phyloP scores from a whole-genome alignment of 2,113 vertebrate genomes.

The Oophaga pumilio region DNA sequence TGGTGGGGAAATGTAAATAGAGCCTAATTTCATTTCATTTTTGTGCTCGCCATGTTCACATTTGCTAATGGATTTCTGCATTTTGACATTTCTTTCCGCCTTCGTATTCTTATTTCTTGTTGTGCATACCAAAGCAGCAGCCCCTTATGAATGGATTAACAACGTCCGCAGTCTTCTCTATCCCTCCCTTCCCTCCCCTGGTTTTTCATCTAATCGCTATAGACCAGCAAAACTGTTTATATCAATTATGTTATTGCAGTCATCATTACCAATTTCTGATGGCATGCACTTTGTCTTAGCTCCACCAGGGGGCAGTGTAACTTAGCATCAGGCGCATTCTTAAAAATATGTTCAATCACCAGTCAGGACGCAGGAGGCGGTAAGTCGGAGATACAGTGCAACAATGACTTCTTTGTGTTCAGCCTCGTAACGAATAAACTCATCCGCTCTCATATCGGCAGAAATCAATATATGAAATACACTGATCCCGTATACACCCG shows the following conservation, averaged over 20 bases:
- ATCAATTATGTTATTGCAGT: slow-evolving; percentile 11
- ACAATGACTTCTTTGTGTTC: slow-evolving; percentile 33
- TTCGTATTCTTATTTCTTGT: slow-evolving; percentile 8
- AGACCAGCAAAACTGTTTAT: slow-evolving; percentile 26
- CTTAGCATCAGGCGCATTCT: slow-evolving; percentile 40
- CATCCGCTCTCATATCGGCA: neutral
- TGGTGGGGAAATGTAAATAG: slow-evolving; percentile 54
- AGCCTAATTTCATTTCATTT: slow-evolving; percentile 56
- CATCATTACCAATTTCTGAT: neutral
- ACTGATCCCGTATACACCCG: neutral
- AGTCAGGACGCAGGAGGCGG: neutral
- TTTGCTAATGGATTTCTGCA: slow-evolving; percentile 52
- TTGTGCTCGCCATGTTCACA: slow-evolving; percentile 22
- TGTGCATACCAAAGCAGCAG: neutral
- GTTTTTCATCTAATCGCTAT: slow-evolving; percentile 24
- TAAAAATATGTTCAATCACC: slow-evolving; percentile 4
- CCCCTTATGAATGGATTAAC: neutral
- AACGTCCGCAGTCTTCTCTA: neutral
- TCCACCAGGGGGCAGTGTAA: slow-evolving; percentile 71
- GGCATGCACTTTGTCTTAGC: neutral
- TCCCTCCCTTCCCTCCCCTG: neutral
- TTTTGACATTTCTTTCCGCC: slow-evolving; percentile 49
- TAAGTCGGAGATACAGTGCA: slow-evolving; percentile 6
- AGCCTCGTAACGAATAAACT: slow-evolving; percentile 21
- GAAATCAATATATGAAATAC: slow-evolving; percentile 6